Conservation (phyloP, 2,888 invertebrate genomes). For the Tetranychus truncatus region DNA sequence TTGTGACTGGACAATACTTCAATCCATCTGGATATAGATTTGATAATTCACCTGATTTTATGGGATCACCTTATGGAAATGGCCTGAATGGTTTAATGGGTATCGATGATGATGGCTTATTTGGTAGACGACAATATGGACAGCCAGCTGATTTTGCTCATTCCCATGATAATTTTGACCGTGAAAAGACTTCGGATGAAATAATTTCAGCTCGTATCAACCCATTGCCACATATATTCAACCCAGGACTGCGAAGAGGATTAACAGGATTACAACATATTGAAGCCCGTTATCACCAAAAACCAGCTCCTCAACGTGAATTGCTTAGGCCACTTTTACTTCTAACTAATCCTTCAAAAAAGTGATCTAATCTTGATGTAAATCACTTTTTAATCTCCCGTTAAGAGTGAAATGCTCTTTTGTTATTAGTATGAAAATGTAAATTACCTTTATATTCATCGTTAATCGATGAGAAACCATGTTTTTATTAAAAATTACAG, state of each 20-base stretch:
- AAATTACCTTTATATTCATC: no score
- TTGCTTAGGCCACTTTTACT: neutral
- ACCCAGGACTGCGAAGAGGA: constrained; percentile 3
- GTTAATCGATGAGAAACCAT: no score
- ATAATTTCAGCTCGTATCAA: neutral
- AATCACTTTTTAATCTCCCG: neutral
- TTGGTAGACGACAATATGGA: constrained; percentile 7
- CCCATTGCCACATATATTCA: constrained; percentile 10
- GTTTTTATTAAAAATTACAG: no score
- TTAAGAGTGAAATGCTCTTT: neutral
- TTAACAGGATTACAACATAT: constrained; percentile 6
- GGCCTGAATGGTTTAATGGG: neutral
- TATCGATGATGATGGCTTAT: neutral
- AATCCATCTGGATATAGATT: neutral
- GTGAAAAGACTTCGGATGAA: constrained; percentile 11
- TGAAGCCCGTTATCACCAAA: constrained; percentile 4
- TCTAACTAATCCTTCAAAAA: constrained; percentile 2
- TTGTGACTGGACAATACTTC: neutral
- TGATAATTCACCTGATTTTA: neutral
- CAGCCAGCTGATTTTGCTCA: constrained; percentile 2
- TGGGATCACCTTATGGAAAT: neutral
- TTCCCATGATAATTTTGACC: constrained; percentile 11
- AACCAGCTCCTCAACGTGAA: constrained; percentile 10
- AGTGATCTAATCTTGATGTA: neutral
- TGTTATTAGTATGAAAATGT: no score